Evolutionary conservation across 2,888 invertebrate species (phyloP).

Genomic region (Pantelozetes paolii): DNA sequence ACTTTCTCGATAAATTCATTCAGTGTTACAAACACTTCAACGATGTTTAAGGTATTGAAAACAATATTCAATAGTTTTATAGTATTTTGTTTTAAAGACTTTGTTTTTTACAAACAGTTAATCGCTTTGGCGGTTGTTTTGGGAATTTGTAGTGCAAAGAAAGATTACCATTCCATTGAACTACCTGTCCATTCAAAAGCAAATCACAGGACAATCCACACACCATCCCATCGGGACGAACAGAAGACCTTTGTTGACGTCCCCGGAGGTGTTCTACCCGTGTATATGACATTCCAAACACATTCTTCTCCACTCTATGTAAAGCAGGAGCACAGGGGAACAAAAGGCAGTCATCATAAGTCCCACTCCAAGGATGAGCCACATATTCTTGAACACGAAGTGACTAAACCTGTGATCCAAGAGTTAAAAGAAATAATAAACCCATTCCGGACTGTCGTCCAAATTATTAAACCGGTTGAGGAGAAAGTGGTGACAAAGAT

Average conservation of each 20-base stretch:
- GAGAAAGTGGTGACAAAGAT: conserved; percentile 17
- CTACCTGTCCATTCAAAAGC: too few species aligned
- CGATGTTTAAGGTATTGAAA: too few species aligned
- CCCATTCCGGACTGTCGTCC: conserved; percentile 14
- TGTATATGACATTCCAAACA: conserved; percentile 17
- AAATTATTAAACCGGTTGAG: conserved; percentile 8
- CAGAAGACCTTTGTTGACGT: conserved; percentile 27
- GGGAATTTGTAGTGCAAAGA: too few species aligned
- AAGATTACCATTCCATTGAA: too few species aligned
- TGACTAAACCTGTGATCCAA: conserved; percentile 3
- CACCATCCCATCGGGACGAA: too few species aligned
- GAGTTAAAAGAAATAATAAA: conserved; percentile 34
- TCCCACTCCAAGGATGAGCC: background rate
- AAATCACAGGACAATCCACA: too few species aligned
- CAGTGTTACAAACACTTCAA: too few species aligned
- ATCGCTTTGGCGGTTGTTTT: too few species aligned
- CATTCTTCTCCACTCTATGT: conserved; percentile 33
- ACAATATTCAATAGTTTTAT: too few species aligned
- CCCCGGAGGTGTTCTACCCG: conserved; percentile 21
- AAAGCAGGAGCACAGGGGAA: conserved; percentile 9
- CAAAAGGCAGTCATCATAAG: background rate
- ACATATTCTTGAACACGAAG: background rate
- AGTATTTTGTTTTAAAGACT: too few species aligned
- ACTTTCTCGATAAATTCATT: too few species aligned
- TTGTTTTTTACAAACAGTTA: too few species aligned